Base-by-base conservation (phyloP, 2,888 invertebrate genomes). In the Heliconius aoede region DNA sequence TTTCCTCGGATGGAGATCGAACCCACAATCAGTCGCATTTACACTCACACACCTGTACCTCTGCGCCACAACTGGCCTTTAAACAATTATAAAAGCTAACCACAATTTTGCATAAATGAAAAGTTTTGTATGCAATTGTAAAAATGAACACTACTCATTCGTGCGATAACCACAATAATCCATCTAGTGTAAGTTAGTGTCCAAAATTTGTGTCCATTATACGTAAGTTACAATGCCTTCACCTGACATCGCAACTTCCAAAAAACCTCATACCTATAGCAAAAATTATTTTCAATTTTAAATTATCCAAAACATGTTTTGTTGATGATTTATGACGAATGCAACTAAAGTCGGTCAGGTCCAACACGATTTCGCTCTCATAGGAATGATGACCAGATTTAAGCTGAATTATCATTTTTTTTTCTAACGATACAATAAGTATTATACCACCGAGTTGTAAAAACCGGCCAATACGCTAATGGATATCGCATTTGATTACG, bases 321-420 rank as follows among this genome's bases (percentile, higher is more conserved):
- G n/a, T 30, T 74, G 72, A 67, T 58, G 71, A 74, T 72, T 79
- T 72, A 74, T 69, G 72, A 74, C 69, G 74, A 76, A 77, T 76
- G 72, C 72, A 58, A 61, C 80, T 82, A 82, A 86, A 86, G 82
- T 86, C 85, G 81, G 84, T 82, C 84, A 82, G 85, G 88, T 88
- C 85, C 86, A 89, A 91, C 91, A 82, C 84, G 91, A 90, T 88
- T 82, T 79, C 83, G 85, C 86, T 94, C 93, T 88, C 93, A 94
- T 93, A 90, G 89, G 91, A 91, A 90, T 88, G 77, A 80, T 82
- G 76, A 90, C 89, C 79, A 85, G 90, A 89, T 89, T 87, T 84
- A 81, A 89, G 88, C 88, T 84, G 82, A 84, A 88, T 89, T 73
- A 79, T 88, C 86, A 87, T 87, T 88, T 89, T 81, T 77, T 74